Conservation (phyloP, 2,888 invertebrate species). For the Caenorhabditis sp. region DNA sequence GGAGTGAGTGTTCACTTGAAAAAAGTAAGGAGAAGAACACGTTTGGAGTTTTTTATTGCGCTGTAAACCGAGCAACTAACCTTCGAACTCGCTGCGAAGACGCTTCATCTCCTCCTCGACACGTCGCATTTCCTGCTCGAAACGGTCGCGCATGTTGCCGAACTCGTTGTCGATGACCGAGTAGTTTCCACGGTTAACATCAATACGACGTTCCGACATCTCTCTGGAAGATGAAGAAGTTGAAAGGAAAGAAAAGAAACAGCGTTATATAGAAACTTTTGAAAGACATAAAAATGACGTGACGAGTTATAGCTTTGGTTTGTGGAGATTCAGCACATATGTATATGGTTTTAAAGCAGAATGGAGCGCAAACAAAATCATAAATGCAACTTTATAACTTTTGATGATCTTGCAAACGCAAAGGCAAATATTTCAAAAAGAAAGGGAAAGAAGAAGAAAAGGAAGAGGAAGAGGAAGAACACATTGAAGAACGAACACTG, state of each 20-base stretch:
- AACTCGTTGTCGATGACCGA: conserved; percentile 90
- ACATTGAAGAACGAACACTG: background rate
- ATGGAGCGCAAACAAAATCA: conserved; percentile 32
- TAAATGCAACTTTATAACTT: conserved; percentile 39
- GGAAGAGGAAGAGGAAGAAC: no score
- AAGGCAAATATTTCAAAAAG: conserved; percentile 5
- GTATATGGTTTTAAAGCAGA: conserved; percentile 22
- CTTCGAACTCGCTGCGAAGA: conserved; percentile 82
- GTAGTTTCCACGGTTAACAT: conserved; percentile 79
- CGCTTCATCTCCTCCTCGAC: conserved; percentile 96
- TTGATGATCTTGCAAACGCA: conserved; percentile 1
- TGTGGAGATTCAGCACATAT: conserved; percentile 14
- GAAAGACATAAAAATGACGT: conserved; percentile 20
- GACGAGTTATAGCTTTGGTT: conserved; percentile 31
- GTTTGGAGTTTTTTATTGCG: conserved; percentile 12
- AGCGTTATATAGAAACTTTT: conserved; percentile 3
- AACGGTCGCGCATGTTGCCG: conserved; percentile 94
- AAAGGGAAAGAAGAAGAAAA: no score
- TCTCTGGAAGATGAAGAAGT: conserved; percentile 40
- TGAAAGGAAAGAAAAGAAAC: background rate
- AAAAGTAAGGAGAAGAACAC: background rate
- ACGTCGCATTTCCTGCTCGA: conserved; percentile 91
- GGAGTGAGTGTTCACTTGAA: background rate
- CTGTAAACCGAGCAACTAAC: conserved; percentile 46
- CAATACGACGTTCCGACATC: conserved; percentile 79